These are phyloP conservation scores for Sepiola atlantica DNA, from an alignment of 2,888 invertebrate genomes.

Conservation along the genomic window DNA sequence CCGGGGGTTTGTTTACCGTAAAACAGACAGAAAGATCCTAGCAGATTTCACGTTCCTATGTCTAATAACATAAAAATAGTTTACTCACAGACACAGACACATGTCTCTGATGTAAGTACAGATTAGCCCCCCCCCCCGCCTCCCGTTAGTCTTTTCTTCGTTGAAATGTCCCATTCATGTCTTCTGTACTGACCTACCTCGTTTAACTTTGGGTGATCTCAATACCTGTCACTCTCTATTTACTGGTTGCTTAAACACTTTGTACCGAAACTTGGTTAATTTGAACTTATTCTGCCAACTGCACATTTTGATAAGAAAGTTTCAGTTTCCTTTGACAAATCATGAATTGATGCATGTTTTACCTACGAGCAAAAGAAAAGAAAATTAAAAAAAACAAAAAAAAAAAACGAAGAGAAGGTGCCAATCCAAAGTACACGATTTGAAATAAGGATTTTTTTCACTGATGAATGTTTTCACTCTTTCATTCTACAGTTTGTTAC, in stretches of 20 bases:
- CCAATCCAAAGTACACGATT: neutral
- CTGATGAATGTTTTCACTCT: too few species aligned
- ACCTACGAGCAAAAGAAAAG: too few species aligned
- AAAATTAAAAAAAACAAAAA: too few species aligned
- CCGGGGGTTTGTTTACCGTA: too few species aligned
- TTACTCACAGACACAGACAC: too few species aligned
- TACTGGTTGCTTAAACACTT: neutral
- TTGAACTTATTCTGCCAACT: neutral
- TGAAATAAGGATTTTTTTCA: neutral
- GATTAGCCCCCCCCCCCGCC: neutral
- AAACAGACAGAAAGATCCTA: too few species aligned
- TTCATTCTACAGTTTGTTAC: too few species aligned
- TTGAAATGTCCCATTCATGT: neutral
- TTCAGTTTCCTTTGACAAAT: neutral
- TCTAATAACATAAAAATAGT: too few species aligned
- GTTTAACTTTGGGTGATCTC: neutral
- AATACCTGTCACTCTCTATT: constrained; percentile 14
- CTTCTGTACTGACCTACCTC: neutral
- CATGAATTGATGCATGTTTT: neutral
- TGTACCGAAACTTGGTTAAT: neutral
- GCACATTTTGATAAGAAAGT: neutral
- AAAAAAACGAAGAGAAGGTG: neutral
- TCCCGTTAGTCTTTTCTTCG: neutral
- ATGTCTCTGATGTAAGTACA: neutral
- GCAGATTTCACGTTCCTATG: too few species aligned